Base-by-base conservation (phyloP, 2,113 vertebrate genomes). In the Megaceryle maxima region DNA sequence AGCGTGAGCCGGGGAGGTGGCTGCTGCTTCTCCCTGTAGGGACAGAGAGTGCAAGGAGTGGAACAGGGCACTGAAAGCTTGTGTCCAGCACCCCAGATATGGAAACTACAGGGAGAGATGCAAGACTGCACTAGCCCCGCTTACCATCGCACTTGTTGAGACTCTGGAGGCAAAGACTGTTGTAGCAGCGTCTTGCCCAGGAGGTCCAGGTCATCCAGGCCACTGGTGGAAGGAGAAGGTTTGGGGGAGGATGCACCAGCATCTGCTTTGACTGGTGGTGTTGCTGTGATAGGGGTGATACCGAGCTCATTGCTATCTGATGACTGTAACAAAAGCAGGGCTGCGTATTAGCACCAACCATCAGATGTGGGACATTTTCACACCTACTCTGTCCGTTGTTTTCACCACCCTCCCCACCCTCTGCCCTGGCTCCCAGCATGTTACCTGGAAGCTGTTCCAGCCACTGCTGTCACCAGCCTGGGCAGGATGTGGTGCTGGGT, bases 101-200 rank as follows among this genome's bases (percentile, higher is more conserved):
- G 2, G 43, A 69, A 88, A 69, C 0, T 6, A 35, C 6, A 22
- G 17, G 5, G 4, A 88, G 16, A 79, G 9, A 50, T 20, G 28
- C 0, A 1, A 53, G 48, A 44, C 1, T 25, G 29, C 16, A 9
- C 51, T n/a, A 37, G 13, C 8, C 31, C 28, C 31, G 26, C 97
- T 98, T 94, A 99, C 99, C 99, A 99, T 98, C 99, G 99, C 94
- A 99, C 98, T 97, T 99, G 99, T 56, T 99, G 98, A 87, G 98
- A 98, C 76, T 98, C 98, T 25, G 99, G 99, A 87, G 99, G 99
- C 91, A 99, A 97, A 3, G 99, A 99, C 97, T 99, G 99, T 91
- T 99, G 99, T 76, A 99, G 94, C 79, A 99, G 97, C 0, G 98
- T 99, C 97, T 99, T 99, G 68, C 99, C 99, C 92, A 99, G 97